Base-by-base conservation (phyloP, 2,797 vertebrate species). In the Macrochelys suwanniensis region DNA sequence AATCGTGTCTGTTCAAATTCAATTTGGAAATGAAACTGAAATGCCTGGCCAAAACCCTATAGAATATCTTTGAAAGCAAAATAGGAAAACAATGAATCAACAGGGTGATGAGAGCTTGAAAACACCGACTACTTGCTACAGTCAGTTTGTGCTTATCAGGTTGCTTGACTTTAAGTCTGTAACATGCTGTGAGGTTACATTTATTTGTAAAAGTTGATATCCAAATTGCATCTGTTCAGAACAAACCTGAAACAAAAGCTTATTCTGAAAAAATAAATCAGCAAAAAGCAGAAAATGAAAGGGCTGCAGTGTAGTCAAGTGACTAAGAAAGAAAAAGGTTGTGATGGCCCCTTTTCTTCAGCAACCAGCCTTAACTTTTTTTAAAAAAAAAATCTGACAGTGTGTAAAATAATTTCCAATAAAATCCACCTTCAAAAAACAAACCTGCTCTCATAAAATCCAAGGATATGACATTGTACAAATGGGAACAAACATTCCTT, bases 211-310 rank as follows among this genome's bases (percentile, higher is more conserved):
- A 97, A 95, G 96, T 89, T 89, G 96, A 89, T 95, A 94, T 45
- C 78, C 74, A 96, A 93, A 98, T 98, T 97, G 83, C 89, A 84
- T 95, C 92, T 23, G 25, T 97, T 97, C 95, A 90, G 91, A 89
- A 95, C 95, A 96, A 90, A 97, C 97, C 85, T 94, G 96, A 97
- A 98, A 97, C 97, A 97, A 97, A 98, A 97, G 94, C 95, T 94
- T 96, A 50, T 94, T 49, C 68, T 80, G 92, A 89, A 95, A 93
- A 96, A 97, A 88, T 87, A 95, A 95, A 89, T 91, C 96, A 93
- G 92, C 97, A 91, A 33, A 78, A 97, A 95, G 80, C 68, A 57
- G 53, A 53, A 59, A 97, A 97, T 96, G 95, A 92, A 97, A 80
- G 88, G n/a, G 89, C 57, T 95, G 79, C 94, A 95, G 57, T 93